Evolutionary conservation across 2,797 vertebrate species (phyloP), one percentile per base, ranked within the genome.

Genomic region (Molossus molossus): DNA sequence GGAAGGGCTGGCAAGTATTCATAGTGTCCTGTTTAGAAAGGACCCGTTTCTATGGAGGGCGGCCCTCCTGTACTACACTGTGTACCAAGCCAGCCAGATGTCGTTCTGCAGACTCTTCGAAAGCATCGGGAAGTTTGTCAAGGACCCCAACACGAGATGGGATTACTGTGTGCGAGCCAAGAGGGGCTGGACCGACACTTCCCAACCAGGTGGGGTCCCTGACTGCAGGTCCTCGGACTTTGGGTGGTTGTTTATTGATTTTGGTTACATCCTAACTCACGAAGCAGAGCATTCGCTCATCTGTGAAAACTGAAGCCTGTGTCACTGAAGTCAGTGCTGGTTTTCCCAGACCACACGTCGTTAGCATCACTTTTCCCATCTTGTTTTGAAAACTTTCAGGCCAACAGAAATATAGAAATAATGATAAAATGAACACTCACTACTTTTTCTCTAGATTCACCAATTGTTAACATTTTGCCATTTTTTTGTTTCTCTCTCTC

Each of bases 91-190:
- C 73, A 99, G 99, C 97, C 98, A 96, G 23, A 98, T 99, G 99
- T 99, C 99, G 94, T 99, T 99, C 96, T 97, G 98, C 0, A 98
- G 99, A 94, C 99, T 99, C 79, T 99, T 99, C 98, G 98, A 97
- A 86, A 98, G 98, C 0, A 98, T 99, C 65, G 99, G 99, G 6
- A 98, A 94, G 85, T 99, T 99, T 89, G 99, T 99, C 80, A 98
- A 98, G 90, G 99, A 99, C 96, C 99, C 99, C 94, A 98, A 97
- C 79, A 99, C 99, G 0, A 98, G 99, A 96, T 99, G 99, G 99
- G 99, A 99, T 97, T 99, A 99, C 97, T 99, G 99, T 0, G 99
- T 99, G 17, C 98, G 99, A 82, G 99, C 99, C 97, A 99, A 99
- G 98, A 99, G 99, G 40, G 99, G 99, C 50, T 99, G 99, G 99